Evolutionary conservation across 2,888 invertebrate species (phyloP).

Genomic region (Colostygia pectinataria): DNA sequence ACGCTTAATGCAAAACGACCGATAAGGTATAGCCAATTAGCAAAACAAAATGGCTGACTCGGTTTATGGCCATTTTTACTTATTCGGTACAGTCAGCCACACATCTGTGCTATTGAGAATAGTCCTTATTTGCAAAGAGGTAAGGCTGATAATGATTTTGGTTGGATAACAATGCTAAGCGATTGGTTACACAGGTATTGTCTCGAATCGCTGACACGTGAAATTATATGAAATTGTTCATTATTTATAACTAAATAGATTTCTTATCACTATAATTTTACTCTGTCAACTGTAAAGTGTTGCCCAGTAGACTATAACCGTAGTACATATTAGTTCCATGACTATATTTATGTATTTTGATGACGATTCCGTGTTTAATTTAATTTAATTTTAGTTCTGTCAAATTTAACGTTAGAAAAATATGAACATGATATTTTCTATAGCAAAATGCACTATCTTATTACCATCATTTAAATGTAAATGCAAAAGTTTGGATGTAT

Average conservation of each 20-base stretch:
- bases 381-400: too few species aligned
- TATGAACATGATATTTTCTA: too few species aligned
- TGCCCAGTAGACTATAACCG: background rate
- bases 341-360: too few species aligned
- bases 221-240: slow-evolving; percentile 49
- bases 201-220: slow-evolving; percentile 49
- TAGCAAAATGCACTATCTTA: too few species aligned
- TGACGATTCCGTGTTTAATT: too few species aligned
- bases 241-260: slow-evolving; percentile 23
- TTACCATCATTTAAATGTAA: too few species aligned
- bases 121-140: slow-evolving; percentile 19
- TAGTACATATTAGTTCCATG: too few species aligned
- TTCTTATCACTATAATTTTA: slow-evolving; percentile 15
- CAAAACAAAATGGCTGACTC: slow-evolving; percentile 55
- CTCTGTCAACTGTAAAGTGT: background rate
- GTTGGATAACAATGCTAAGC: slow-evolving; percentile 43
- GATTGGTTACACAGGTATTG: slow-evolving; percentile 54
- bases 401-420: too few species aligned
- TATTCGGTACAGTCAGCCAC: slow-evolving; percentile 26
- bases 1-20: slow-evolving; percentile 60
- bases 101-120: slow-evolving; percentile 8
- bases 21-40: slow-evolving; percentile 75
- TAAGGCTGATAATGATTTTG: slow-evolving; percentile 24
- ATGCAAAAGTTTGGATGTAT: too few species aligned
- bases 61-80: slow-evolving; percentile 55